These are phyloP conservation scores for Oncorhynchus clarkii DNA, from an alignment of 2,113 vertebrate species.

Conservation along the genomic window DNA sequence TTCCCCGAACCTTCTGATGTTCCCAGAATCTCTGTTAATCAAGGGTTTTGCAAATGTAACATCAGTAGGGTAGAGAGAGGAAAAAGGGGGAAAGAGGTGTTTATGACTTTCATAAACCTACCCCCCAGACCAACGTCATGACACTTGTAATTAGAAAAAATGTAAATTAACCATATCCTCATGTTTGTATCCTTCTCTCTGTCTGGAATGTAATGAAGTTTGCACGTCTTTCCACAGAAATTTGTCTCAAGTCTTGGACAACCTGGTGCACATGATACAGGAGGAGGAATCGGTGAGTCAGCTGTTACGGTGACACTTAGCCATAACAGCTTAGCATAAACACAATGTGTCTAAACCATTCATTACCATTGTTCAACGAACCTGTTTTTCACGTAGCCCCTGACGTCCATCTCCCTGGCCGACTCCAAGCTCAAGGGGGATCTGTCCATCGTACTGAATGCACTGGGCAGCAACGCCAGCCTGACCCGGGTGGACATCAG, in stretches of 20 bases:
- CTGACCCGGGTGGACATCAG: slow-evolving; percentile 94
- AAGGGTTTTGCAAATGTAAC: no score
- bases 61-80: no score
- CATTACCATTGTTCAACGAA: not conserved
- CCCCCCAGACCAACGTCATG: no score
- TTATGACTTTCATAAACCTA: no score
- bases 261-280: slow-evolving; percentile 95
- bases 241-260: slow-evolving; percentile 88
- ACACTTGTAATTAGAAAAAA: not conserved
- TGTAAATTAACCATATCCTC: not conserved
- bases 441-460: slow-evolving; percentile 91
- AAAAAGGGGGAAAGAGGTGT: no score
- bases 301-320: not conserved
- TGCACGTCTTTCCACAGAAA: slow-evolving; percentile 76
- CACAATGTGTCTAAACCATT: not conserved
- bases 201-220: not conserved
- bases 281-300: slow-evolving; percentile 95
- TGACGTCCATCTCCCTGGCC: slow-evolving; percentile 90
- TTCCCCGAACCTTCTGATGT: no score
- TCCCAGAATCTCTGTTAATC: no score
- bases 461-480: slow-evolving; percentile 91
- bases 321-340: no score
- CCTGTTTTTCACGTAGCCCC: slow-evolving; percentile 71
- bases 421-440: slow-evolving; percentile 93
- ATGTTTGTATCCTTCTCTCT: not conserved